These are phyloP conservation scores for Plectropomus leopardus DNA, from an alignment of 2,113 vertebrate genomes.

Conservation along the genomic window DNA sequence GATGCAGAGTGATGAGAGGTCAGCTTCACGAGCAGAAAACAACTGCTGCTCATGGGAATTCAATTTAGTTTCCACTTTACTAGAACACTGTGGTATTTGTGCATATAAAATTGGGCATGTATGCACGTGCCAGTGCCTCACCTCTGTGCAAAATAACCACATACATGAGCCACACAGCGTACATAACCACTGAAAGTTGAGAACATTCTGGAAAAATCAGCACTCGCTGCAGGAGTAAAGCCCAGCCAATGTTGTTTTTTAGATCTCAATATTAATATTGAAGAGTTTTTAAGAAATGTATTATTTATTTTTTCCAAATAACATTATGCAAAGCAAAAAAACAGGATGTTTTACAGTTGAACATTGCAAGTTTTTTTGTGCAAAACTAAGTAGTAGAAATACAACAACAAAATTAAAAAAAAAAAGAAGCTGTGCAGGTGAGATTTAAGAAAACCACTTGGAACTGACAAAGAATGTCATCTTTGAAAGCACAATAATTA, in stretches of 20 bases:
- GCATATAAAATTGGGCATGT: background rate
- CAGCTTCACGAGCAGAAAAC: background rate
- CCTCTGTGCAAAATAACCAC: background rate
- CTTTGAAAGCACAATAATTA: no score
- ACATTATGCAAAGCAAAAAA: no score
- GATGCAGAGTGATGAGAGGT: slow-evolving; percentile 25
- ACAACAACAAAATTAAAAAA: no score
- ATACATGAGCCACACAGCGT: no score
- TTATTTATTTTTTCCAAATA: background rate
- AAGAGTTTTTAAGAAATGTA: background rate
- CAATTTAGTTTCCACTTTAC: background rate
- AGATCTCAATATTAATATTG: background rate
- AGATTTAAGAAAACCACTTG: no score
- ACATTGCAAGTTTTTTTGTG: no score
- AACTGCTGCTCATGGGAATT: background rate
- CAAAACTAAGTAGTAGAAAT: no score
- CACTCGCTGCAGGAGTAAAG: background rate
- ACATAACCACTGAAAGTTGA: background rate
- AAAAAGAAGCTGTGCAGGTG: no score
- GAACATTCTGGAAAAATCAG: background rate
- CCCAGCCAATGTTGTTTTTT: background rate
- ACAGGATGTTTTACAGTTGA: no score
- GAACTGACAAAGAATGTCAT: no score
- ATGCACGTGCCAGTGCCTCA: background rate
- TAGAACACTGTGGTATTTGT: background rate